Percentiles rank a stretch among this genome's conserved stretches.
phyloP scores from a whole-genome alignment of 1,140 invertebrate genomes.

The Metopolophium dirhodum region DNA sequence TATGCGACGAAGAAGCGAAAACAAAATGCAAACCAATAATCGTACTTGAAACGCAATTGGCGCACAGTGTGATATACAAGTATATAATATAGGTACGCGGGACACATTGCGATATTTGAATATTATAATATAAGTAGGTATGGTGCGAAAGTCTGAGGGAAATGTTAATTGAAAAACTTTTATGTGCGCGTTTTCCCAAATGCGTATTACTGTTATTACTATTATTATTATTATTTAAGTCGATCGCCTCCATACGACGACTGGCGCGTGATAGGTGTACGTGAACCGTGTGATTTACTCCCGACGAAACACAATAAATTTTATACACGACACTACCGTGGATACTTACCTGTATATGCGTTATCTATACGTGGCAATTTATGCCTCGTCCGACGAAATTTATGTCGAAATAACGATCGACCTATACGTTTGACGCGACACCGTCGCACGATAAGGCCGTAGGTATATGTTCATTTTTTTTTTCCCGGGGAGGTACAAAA shows the following conservation, averaged over 20 bases:
- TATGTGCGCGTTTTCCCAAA: not conserved
- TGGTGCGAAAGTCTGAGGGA: not conserved
- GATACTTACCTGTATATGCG: not conserved
- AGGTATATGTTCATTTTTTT: not conserved
- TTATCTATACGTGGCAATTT: not conserved
- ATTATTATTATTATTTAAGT: not conserved
- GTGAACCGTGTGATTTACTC: not conserved
- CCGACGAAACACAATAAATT: not conserved
- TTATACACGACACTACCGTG: not conserved
- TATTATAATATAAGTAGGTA: not conserved
- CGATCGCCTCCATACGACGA: not conserved
- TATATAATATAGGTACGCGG: not conserved
- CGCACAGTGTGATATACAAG: not conserved
- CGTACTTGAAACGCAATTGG: not conserved
- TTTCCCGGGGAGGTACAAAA: not conserved
- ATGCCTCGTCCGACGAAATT: not conserved
- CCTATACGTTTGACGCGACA: not conserved
- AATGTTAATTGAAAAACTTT: conserved; percentile 22
- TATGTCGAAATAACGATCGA: not conserved
- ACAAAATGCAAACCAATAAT: not conserved
- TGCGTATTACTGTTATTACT: conserved; percentile 3
- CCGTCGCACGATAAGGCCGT: not conserved
- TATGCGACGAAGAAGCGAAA: not conserved
- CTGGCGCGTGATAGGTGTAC: not conserved
- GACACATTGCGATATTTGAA: not conserved